Evolutionary conservation across 1,140 invertebrate species (phyloP), one percentile per base, ranked within the genome.

Genomic region (Caerostris extrusa): DNA sequence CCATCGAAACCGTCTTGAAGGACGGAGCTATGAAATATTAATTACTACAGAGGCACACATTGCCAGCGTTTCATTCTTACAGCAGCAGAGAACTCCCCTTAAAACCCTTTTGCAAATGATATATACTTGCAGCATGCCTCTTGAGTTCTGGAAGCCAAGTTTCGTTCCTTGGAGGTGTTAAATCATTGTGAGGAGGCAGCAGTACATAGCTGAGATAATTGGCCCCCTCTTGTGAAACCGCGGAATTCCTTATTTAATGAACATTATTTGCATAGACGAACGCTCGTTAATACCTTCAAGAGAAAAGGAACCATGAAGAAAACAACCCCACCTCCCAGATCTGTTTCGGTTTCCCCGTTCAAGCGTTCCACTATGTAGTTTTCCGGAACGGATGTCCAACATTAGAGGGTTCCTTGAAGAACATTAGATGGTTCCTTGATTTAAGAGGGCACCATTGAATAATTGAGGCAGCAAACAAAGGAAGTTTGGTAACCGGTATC

Each of bases 121-220:
- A 64, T 64, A 64, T 64, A 64, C 17, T 64, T 64, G 12, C 61
- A 14, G 2, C 61, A 64, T 64, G 17, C 61, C 17, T 64, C 61
- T 12, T 64, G 34, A 34, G 34, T 34, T 34, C 34, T 34, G 34
- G 4, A 5, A 64, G 34, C 34, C 0, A 34, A 34, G 34, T 34
- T 34, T 34, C 34, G 50, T 12, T 10, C 34, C 50, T 34, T 8
- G 53, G 71, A 77, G 53, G 71, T 77, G 71, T 77, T 77, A 77
- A 77, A 77, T 77, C 71, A 77, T 77, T 53, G 71, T 12, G 71
- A 77, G 10, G 71, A 77, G 71, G 71, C 34, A 77, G 71, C 34
- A 53, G 71, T 77, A 77, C 71, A 77, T 77, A 77, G 50, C 50
- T 77, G 12, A 8, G 8, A 3, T 53, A 77, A 77, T 77, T 53